Base-by-base conservation (phyloP, 2,113 vertebrate genomes). In the Boulengeromyrus knoepffleri region DNA sequence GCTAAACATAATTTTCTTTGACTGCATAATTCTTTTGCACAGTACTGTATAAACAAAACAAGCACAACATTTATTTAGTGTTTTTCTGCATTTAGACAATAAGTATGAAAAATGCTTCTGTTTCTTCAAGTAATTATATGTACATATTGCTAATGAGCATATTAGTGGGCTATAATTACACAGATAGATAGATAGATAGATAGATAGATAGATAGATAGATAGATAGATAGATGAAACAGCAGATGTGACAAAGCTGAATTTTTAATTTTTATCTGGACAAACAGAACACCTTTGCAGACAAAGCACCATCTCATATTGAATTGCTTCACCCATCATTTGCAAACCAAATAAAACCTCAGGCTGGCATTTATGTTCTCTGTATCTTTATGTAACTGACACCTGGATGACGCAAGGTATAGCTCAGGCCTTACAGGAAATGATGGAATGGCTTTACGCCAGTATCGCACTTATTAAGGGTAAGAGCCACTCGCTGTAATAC, bases 321-420 rank as follows among this genome's bases (percentile, higher is more conserved):
- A 80, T 80, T 42, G 74, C 74, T 80, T 80, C 15, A 80, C 31
- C 36, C 36, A 42, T 80, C 74, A 80, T 80, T 42, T 42, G 74
- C 74, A 80, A 80, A 80, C 13, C 36, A 80, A 80, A 80, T 80
- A 80, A 80, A 80, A 80, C 13, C 74, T 10, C 70, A 39, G 31
- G 1, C 70, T 80, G 12, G 36, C 31, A 36, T 80, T 80, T 80
- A 39, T 42, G 36, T 6, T 80, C 31, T 80, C 31, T 42, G 74
- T 7, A 80, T 80, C 74, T 80, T 80, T 80, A 80, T 80, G 74
- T 80, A 80, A 80, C 74, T 42, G 74, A 80, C 74, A 42, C 74
- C 62, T 70, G n/a, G 62, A 70, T 70, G 62, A 70, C n/a, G 62
- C 62, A 70, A 27, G 62, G 62, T 70, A 31, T 70, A 70, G 9